These are phyloP conservation scores for Melanophora roralis DNA, from an alignment of 2,888 invertebrate genomes.

Conservation along the genomic window DNA sequence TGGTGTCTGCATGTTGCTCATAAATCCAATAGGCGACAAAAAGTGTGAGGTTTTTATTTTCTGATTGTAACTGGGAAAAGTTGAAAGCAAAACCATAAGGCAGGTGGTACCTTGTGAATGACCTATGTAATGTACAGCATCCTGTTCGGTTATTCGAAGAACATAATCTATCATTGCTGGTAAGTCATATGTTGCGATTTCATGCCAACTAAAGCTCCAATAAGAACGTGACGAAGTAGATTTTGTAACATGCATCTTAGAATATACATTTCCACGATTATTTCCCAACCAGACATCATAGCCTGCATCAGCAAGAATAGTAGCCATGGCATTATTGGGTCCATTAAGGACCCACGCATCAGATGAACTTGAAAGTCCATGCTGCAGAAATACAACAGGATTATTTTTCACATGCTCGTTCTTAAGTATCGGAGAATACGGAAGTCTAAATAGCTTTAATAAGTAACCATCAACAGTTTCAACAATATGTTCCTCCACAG, in stretches of 20 bases:
- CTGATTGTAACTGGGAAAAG: conserved; percentile 63
- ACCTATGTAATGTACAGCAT: conserved; percentile 63
- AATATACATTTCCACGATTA: conserved; percentile 65
- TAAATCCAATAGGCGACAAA: conserved; percentile 67
- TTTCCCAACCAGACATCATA: conserved; percentile 69
- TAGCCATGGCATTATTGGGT: conserved; percentile 61
- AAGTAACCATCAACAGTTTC: conserved; percentile 64
- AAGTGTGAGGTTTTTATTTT: conserved; percentile 65
- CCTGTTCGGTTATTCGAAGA: conserved; percentile 43
- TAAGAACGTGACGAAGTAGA: conserved; percentile 64
- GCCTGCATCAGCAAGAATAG: conserved; percentile 64
- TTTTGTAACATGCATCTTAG: conserved; percentile 66
- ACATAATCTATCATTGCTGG: conserved; percentile 69
- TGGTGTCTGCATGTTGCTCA: conserved; percentile 77
- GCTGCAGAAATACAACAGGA: conserved; percentile 78
- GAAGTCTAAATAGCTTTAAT: conserved; percentile 65
- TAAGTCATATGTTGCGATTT: conserved; percentile 84
- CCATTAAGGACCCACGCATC: conserved; percentile 65
- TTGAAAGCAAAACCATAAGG: conserved; percentile 63
- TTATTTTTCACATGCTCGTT: conserved; percentile 64
- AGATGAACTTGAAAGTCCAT: conserved; percentile 65
- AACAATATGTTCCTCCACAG: conserved; percentile 58
- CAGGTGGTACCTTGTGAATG: conserved; percentile 67
- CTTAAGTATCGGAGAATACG: conserved; percentile 53
- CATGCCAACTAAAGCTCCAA: conserved; percentile 84